Percentiles rank a stretch among this genome's conserved stretches.
Conservation (phyloP, 2,797 vertebrate genomes). For the Nothura maculosa region DNA sequence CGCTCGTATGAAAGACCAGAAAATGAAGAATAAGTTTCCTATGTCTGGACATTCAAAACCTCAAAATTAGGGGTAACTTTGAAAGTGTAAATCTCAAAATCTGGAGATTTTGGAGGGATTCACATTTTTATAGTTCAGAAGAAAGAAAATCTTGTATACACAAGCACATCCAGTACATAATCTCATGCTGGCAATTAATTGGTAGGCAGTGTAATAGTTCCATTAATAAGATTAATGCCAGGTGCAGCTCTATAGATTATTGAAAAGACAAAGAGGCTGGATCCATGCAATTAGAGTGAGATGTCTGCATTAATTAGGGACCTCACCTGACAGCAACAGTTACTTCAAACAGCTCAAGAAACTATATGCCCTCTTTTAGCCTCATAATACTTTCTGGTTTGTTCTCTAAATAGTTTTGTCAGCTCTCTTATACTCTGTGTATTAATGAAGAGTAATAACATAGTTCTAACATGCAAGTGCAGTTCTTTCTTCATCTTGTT, state of each 20-base stretch:
- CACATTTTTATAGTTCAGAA: not conserved
- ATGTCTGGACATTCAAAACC: not conserved
- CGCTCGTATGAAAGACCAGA: not conserved
- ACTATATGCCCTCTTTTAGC: conserved; percentile 2
- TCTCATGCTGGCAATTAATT: conserved; percentile 28
- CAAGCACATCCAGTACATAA: conserved; percentile 30
- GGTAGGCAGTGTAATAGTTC: conserved; percentile 42
- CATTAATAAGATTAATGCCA: conserved; percentile 71
- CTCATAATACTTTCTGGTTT: conserved; percentile 26
- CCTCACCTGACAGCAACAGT: conserved; percentile 31
- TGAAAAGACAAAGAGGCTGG: conserved; percentile 55
- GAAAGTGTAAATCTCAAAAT: not conserved
- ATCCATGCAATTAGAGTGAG: conserved; percentile 56
- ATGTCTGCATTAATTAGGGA: conserved; percentile 48
- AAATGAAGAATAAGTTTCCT: not conserved
- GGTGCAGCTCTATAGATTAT: conserved; percentile 23
- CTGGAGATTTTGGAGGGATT: not conserved
- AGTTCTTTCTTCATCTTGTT: not conserved
- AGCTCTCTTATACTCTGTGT: not conserved
- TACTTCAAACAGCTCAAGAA: conserved; percentile 13
- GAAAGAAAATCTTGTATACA: conserved; percentile 5
- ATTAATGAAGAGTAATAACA: conserved; percentile 1
- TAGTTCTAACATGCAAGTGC: not conserved
- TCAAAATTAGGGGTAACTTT: not conserved
- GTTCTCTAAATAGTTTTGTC: conserved; percentile 11